Evolutionary conservation across 2,888 invertebrate genomes (phyloP), one percentile per base, ranked within the genome.

Genomic region (Latheticus oryzae): DNA sequence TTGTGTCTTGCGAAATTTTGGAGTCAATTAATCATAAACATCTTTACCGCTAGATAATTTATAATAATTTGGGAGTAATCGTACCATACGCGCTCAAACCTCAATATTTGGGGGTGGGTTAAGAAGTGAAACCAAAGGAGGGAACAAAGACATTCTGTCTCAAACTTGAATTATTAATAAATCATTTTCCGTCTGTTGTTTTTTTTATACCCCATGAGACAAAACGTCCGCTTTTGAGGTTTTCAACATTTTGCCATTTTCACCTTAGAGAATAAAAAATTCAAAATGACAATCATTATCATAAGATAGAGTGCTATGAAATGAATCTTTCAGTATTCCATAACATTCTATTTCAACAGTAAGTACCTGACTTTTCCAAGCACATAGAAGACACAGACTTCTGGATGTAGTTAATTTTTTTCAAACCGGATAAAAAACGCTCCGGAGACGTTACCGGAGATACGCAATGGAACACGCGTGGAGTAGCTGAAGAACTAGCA

Each of bases 401-500:
- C n/a, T n/a, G n/a, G n/a, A n/a, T n/a, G n/a, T n/a, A n/a, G n/a
- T n/a, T n/a, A n/a, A n/a, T n/a, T n/a, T n/a, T n/a, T n/a, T n/a
- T n/a, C n/a, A n/a, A n/a, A n/a, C n/a, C n/a, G n/a, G n/a, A n/a
- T n/a, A n/a, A 54, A 55, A 60, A 55, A 60, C 61, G 61, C 62
- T 60, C 52, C 66, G 65, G 62, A 56, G 48, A 60, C 61, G 61
- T 57, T 62, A n/a, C 55, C 67, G 66, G 64, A 61, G 57, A 40
- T 17, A 68, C 70, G 70, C 70, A 70, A 66, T 65, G 63, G 65
- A 66, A 71, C 70, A 69, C 74, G 75, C 74, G 76, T 75, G 71
- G 66, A 67, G 71, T 66, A 72, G 73, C 71, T 72, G 76, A 70
- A 75, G 70, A 68, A 78, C 77, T 78, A 79, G 78, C 79, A 79